A percentile compares a stretch with the other conserved stretches of the same genome.
phyloP scores from a whole-genome alignment of 2,113 vertebrate species.

The Microtus ochrogaster region DNA sequence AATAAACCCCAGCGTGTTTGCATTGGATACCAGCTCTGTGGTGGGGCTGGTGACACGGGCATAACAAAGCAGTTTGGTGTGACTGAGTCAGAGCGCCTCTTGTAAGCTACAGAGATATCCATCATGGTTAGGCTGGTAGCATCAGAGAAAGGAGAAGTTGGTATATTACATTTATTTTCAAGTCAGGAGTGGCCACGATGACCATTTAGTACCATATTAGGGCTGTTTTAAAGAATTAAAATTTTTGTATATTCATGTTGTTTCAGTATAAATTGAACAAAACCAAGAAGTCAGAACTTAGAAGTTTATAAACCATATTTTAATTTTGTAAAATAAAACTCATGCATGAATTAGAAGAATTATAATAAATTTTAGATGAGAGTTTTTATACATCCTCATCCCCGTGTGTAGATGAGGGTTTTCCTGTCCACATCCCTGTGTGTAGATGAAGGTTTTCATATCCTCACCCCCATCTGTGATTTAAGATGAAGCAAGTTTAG shows the following conservation, averaged over 20 bases:
- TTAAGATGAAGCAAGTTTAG: background rate
- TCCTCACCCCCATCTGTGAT: background rate
- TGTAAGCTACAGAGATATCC: background rate
- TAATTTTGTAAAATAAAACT: background rate
- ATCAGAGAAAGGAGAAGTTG: background rate
- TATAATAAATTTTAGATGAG: background rate
- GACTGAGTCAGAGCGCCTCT: background rate
- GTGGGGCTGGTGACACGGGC: too few relatives aligned
- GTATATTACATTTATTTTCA: background rate
- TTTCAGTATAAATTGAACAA: slow-evolving; percentile 12
- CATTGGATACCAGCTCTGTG: too few relatives aligned
- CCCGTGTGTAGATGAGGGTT: too few relatives aligned
- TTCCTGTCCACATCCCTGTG: too few relatives aligned
- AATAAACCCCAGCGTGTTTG: too few relatives aligned
- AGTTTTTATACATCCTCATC: background rate
- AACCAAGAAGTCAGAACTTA: background rate
- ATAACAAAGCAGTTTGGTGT: background rate
- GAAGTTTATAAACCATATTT: slow-evolving; percentile 8
- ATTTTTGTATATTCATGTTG: background rate
- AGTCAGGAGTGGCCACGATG: background rate
- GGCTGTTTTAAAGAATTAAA: background rate
- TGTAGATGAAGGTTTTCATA: background rate
- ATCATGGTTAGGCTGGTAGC: background rate
- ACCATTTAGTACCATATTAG: background rate
- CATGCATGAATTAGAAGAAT: background rate